Percentiles rank a stretch among this genome's conserved stretches.
Conservation (phyloP, 2,888 invertebrate genomes). For the Ceramica pisi region DNA sequence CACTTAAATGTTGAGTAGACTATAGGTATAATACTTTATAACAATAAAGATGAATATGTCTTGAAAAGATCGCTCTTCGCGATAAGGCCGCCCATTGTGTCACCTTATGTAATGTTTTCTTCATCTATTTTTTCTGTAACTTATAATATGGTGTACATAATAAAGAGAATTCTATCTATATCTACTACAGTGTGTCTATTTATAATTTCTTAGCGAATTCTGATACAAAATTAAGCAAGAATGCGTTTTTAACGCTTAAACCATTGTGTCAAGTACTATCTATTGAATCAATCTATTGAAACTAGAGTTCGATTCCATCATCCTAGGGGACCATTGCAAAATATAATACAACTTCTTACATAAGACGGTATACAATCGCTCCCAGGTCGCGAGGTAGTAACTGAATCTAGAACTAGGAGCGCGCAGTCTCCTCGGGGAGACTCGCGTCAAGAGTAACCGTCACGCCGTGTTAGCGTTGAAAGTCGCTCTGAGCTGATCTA, state of each 20-base stretch:
- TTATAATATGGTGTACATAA: too few species aligned
- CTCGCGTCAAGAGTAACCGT: conserved; percentile 31
- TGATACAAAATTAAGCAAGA: neutral
- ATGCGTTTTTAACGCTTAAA: neutral
- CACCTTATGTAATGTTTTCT: too few species aligned
- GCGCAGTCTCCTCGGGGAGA: conserved; percentile 30
- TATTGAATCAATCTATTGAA: neutral
- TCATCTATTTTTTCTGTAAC: too few species aligned
- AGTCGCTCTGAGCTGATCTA: conserved; percentile 15
- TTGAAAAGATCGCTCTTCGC: too few species aligned
- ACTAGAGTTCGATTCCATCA: neutral
- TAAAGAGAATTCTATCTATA: too few species aligned
- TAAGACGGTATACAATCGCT: conserved; percentile 8
- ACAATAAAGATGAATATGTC: too few species aligned
- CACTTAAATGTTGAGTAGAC: too few species aligned
- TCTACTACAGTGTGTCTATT: too few species aligned
- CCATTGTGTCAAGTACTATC: neutral
- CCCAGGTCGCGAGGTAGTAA: conserved; percentile 30
- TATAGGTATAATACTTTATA: too few species aligned
- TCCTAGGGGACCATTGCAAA: neutral
- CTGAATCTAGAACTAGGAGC: conserved; percentile 15
- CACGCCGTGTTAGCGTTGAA: conserved; percentile 25
- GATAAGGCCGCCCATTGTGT: too few species aligned
- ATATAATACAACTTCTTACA: conserved; percentile 11
- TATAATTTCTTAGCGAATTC: neutral